Conservation (phyloP, 2,113 vertebrate species). For the Marcusenius ussheri region DNA sequence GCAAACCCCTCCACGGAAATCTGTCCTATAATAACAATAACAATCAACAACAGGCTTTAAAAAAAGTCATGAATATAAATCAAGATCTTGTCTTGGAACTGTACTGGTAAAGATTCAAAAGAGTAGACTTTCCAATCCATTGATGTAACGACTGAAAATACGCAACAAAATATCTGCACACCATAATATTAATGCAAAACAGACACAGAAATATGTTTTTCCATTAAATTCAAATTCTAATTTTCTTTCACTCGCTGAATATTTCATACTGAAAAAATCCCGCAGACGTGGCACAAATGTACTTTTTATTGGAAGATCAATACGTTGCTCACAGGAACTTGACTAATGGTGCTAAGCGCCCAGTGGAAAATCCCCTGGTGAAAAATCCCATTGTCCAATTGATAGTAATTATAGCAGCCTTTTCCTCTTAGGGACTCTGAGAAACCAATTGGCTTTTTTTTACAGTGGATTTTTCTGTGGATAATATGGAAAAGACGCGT, state of each 20-base stretch:
- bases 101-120: neutral
- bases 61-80: neutral
- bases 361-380: conserved; percentile 19
- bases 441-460: conserved; percentile 36
- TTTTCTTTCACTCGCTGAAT: neutral
- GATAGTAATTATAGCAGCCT: conserved; percentile 40
- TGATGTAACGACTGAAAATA: neutral
- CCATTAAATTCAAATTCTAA: neutral
- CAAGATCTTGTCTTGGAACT: neutral
- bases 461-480: neutral
- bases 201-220: neutral
- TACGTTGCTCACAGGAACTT: conserved; percentile 16
- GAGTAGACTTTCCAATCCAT: neutral
- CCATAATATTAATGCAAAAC: neutral
- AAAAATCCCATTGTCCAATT: conserved; percentile 35
- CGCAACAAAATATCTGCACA: neutral
- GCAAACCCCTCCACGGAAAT: conserved; percentile 88
- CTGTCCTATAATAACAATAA: conserved; percentile 60
- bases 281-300: conserved; percentile 19
- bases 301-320: conserved; percentile 23
- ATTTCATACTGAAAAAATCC: conserved; percentile 14
- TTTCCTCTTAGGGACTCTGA: conserved; percentile 26
- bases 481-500: neutral
- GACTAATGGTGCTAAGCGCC: conserved; percentile 5
- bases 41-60: neutral